Base-by-base conservation (phyloP, 2,888 invertebrate genomes). In the Venustoraphidia nigricollis region DNA sequence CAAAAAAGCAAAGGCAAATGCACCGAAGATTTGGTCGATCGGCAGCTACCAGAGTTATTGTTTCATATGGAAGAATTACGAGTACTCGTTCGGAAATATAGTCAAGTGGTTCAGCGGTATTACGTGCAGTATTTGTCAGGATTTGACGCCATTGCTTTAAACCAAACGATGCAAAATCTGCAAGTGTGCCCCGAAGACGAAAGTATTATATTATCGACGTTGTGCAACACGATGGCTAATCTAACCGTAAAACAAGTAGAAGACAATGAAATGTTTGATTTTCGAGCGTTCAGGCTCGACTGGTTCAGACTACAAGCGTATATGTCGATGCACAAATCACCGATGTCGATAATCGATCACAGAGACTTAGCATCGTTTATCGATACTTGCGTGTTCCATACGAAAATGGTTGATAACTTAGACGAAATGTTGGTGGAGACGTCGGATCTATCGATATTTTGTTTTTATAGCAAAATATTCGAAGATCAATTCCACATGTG, bases 401-500 rank as follows among this genome's bases (percentile, higher is more conserved):
- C 96, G 0, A 91, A 93, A 67, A 93, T 98, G 83, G 94, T 99
- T 1, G 98, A 99, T 64, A 90, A 89, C 65, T 75, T 98, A 45
- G 97, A 97, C 68, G 95, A 97, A 67, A 88, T 98, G 64, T 74
- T 98, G 57, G 85, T 89, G 2, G 97, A 99, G 67, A 92, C 95
- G 3, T 95, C 96, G 0, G 97, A 99, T 71, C 72, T 99, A 13
- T 96, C 96, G 1, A 82, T 97, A 53, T 97, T 97, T 65, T 98
- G 97, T 65, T 97, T 97, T 63, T 96, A 95, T 66, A 94, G 84
- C 60, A 86, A 90, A 70, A 89, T 93, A 65, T 96, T 97, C 68
- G 94, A 97, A 66, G 93, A 90, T 60, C 96, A 97, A 66, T 97
- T 98, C 65, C 94, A 94, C 61, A 92, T 94, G 90, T 97, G 97